Evolutionary conservation across 2,888 invertebrate genomes (phyloP).

Genomic region (Phengaris arion): DNA sequence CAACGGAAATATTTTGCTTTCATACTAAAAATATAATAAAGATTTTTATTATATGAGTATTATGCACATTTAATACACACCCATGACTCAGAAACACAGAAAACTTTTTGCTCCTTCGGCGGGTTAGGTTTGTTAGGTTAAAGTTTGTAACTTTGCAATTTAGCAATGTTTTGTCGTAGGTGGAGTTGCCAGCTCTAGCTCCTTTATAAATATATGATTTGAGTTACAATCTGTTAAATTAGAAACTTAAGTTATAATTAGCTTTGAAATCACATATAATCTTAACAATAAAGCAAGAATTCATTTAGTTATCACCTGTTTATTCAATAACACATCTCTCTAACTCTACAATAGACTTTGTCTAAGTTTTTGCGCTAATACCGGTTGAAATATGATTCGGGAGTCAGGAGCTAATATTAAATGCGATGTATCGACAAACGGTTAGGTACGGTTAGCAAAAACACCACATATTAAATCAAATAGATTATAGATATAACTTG

Average conservation of each 20-base stretch:
- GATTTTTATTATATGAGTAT: too few relatives aligned
- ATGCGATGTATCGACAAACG: not conserved
- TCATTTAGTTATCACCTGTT: not conserved
- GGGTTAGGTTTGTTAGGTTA: too few relatives aligned
- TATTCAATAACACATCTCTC: constrained; percentile 2
- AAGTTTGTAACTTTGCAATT: too few relatives aligned
- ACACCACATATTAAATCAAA: not conserved
- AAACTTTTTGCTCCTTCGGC: too few relatives aligned
- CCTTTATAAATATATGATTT: not conserved
- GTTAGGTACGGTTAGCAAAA: constrained; percentile 3
- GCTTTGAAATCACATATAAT: not conserved
- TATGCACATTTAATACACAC: too few relatives aligned
- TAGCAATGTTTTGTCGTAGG: too few relatives aligned
- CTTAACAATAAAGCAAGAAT: not conserved
- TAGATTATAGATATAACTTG: too few relatives aligned
- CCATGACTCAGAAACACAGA: too few relatives aligned
- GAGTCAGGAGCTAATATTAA: not conserved
- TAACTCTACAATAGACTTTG: constrained; percentile 2
- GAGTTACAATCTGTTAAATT: not conserved
- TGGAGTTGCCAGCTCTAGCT: too few relatives aligned
- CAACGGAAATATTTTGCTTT: too few relatives aligned
- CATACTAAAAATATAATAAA: too few relatives aligned
- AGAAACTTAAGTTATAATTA: not conserved
- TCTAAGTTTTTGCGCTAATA: not conserved
- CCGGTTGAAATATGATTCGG: constrained; percentile 23